Evolutionary conservation across 2,113 vertebrate genomes (phyloP), one percentile per base, ranked within the genome.

Genomic region (Lampris megalopsis): DNA sequence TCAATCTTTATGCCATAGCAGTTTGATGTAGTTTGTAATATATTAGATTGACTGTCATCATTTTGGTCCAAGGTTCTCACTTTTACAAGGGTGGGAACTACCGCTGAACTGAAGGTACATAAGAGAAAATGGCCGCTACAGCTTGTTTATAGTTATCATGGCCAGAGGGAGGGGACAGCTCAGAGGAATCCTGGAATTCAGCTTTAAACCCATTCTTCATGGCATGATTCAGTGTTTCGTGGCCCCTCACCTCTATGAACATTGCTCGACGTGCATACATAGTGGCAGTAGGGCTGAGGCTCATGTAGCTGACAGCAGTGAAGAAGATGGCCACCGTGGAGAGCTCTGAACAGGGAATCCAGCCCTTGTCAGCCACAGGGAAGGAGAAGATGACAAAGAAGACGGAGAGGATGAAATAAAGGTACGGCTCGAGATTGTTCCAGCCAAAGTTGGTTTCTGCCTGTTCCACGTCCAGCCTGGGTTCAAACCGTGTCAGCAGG

Each of bases 311-410:
- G 63, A 98, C 93, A 38, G 92, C 94, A 0, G 96, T 97, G 83
- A 99, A 98, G 92, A 99, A 97, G 72, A 97, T 71, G 0, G 97
- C 94, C 76, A 99, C 66, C 0, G 96, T 93, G 6, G 97, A 96
- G 80, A 99, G 91, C 90, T 99, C 98, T 0, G 98, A 98, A 85
- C 97, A 98, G 0, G 98, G 97, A 67, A 99, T 95, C 88, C 97
- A 99, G 75, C 95, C 93, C 87, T 95, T 97, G 91, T 96, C 96
- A 24, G 97, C 96, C 42, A 99, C 86, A 0, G 98, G 97, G 84
- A 99, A 99, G 50, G 97, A 97, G 89, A 99, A 96, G 76, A 99
- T 96, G 24, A 98, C 95, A 47, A 99, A 99, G 91, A 96, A 92
- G 0, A 98, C 97, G 0, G 98, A 99, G 0, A 99, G 70, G 68